A percentile compares a stretch with the other conserved stretches of the same genome.
Conservation (phyloP, 2,888 invertebrate species). For the Teleiodes luculella region DNA sequence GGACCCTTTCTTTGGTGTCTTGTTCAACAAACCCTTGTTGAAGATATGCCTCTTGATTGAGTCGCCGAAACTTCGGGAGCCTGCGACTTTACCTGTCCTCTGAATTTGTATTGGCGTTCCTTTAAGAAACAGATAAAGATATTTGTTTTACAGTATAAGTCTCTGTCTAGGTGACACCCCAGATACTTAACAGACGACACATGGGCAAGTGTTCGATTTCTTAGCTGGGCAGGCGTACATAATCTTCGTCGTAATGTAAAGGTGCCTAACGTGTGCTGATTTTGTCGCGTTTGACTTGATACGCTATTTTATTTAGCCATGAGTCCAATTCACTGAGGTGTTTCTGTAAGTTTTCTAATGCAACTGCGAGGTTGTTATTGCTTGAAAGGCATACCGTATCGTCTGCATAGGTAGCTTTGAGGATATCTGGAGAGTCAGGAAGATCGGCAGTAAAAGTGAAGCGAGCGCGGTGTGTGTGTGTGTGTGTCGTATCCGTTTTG, state of each 20-base stretch:
- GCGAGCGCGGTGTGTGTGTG: no score
- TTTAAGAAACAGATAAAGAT: constrained; percentile 33
- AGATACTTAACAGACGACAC: neutral
- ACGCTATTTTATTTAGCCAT: neutral
- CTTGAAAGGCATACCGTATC: neutral
- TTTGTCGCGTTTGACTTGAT: neutral
- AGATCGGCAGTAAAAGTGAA: neutral
- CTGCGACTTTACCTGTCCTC: constrained; percentile 78
- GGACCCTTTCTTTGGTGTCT: constrained; percentile 74
- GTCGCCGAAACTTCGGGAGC: constrained; percentile 86
- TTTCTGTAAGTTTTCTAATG: neutral
- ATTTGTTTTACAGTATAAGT: constrained; percentile 90
- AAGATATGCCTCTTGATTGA: constrained; percentile 93
- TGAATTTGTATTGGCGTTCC: constrained; percentile 85
- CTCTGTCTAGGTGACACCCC: constrained; percentile 61
- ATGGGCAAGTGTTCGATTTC: neutral
- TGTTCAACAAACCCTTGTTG: constrained; percentile 81
- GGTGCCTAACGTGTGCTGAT: neutral
- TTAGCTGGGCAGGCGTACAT: neutral
- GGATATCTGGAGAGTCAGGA: neutral
- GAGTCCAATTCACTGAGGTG: neutral
- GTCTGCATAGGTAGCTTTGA: constrained; percentile 1
- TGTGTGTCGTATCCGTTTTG: no score
- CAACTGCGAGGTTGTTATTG: neutral
- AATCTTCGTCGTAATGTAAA: neutral